Evolutionary conservation across 2,888 invertebrate species (phyloP).

Genomic region (Lacanobia oleracea): DNA sequence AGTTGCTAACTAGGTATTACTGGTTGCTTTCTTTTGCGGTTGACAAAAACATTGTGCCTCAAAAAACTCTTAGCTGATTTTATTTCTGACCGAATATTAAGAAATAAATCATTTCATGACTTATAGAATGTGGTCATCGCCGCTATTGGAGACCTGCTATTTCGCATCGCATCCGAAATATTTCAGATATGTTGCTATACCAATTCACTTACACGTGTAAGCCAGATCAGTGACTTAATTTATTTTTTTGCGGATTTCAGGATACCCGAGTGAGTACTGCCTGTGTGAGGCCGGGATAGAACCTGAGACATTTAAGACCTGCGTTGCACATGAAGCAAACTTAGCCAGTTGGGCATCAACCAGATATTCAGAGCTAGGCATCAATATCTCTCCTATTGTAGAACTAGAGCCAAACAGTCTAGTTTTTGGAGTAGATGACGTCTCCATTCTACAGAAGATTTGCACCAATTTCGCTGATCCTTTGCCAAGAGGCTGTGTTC

Average conservation of each 20-base stretch:
- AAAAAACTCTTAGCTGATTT: too few relatives aligned
- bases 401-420: slow-evolving; percentile 20
- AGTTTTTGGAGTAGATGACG: slow-evolving; percentile 71
- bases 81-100: too few relatives aligned
- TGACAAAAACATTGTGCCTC: too few relatives aligned
- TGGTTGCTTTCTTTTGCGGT: too few relatives aligned
- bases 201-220: not conserved
- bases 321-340: slow-evolving; percentile 30
- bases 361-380: slow-evolving; percentile 22
- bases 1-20: too few relatives aligned
- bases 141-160: too few relatives aligned
- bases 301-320: slow-evolving; percentile 37
- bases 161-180: too few relatives aligned
- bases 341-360: slow-evolving; percentile 31
- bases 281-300: slow-evolving; percentile 51
- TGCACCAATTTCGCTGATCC: slow-evolving; percentile 77
- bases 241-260: slow-evolving; percentile 16
- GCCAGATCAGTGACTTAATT: not conserved
- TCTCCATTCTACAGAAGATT: slow-evolving; percentile 75
- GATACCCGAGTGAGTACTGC: slow-evolving; percentile 40
- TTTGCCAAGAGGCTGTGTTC: slow-evolving; percentile 73
- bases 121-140: too few relatives aligned
- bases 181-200: too few relatives aligned
- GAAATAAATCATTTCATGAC: too few relatives aligned
- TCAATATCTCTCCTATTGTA: slow-evolving; percentile 47